Conservation (phyloP, 2,113 vertebrate species). For the Calyptomena viridis region DNA sequence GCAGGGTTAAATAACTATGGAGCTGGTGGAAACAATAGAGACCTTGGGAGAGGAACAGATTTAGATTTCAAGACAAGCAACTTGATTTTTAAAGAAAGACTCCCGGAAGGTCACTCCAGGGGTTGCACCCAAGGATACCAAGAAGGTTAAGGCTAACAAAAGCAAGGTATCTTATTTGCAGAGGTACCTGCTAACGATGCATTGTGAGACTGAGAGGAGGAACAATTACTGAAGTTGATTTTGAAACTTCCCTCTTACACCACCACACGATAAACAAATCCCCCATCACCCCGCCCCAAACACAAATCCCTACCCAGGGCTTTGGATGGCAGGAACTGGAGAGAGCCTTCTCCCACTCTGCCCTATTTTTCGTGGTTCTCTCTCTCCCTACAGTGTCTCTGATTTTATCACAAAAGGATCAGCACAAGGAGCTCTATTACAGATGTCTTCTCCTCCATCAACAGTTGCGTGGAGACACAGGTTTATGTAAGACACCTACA, state of each 20-base stretch:
- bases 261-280: not conserved
- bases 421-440: not conserved
- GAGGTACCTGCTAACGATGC: not conserved
- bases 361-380: fast-evolving
- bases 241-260: conserved; percentile 47
- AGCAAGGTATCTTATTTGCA: not conserved
- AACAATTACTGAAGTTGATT: conserved; percentile 26
- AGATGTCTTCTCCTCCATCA: not conserved
- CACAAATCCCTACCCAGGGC: not conserved
- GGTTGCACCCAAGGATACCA: not conserved
- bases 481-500: conserved; percentile 16
- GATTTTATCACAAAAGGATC: not conserved
- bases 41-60: not conserved
- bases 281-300: not conserved
- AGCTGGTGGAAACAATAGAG: not conserved
- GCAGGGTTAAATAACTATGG: not conserved
- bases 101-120: not conserved
- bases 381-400: not conserved
- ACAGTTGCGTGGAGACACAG: not conserved
- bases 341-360: not conserved
- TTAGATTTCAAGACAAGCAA: not conserved
- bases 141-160: not conserved
- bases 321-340: not conserved
- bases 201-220: conserved; percentile 9
- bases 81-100: not conserved